Evolutionary conservation across 1,140 invertebrate species (phyloP).

Genomic region (Drosophila gunungcola): DNA sequence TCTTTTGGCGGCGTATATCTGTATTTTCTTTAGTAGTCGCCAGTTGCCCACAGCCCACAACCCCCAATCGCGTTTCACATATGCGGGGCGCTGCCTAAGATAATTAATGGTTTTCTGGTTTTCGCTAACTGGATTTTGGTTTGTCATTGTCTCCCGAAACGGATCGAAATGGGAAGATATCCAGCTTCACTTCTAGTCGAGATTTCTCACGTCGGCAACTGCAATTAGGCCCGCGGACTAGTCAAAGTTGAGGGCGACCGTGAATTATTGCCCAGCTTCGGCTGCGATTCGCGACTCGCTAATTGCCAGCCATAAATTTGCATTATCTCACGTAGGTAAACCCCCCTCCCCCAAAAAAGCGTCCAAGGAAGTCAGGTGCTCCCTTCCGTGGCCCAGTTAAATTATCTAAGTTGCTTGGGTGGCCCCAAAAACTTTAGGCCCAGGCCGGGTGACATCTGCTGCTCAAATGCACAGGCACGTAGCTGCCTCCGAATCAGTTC

Average conservation of each 20-base stretch:
- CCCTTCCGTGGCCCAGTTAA: conserved; percentile 50
- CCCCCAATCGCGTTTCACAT: conserved; percentile 22
- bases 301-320: conserved; percentile 81
- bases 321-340: conserved; percentile 75
- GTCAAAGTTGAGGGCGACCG: conserved; percentile 51
- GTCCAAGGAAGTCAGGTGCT: conserved; percentile 14
- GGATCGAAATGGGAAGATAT: neutral
- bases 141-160: conserved; percentile 36
- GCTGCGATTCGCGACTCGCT: conserved; percentile 71
- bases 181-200: conserved; percentile 20
- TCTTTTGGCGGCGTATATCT: conserved; percentile 25
- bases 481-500: conserved; percentile 41
- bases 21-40: conserved; percentile 17
- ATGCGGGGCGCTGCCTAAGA: conserved; percentile 41
- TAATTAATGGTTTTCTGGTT: conserved; percentile 63
- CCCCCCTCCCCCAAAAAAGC: conserved; percentile 16
- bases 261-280: conserved; percentile 71
- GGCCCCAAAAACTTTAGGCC: conserved; percentile 59
- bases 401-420: conserved; percentile 68
- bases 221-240: conserved; percentile 69
- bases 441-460: conserved; percentile 67
- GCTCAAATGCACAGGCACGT: conserved; percentile 78
- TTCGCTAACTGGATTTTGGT: conserved; percentile 69
- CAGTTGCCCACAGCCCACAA: conserved; percentile 10
- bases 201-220: conserved; percentile 68